Conservation (phyloP, 2,113 vertebrate species). For the Mustelus asterias region DNA sequence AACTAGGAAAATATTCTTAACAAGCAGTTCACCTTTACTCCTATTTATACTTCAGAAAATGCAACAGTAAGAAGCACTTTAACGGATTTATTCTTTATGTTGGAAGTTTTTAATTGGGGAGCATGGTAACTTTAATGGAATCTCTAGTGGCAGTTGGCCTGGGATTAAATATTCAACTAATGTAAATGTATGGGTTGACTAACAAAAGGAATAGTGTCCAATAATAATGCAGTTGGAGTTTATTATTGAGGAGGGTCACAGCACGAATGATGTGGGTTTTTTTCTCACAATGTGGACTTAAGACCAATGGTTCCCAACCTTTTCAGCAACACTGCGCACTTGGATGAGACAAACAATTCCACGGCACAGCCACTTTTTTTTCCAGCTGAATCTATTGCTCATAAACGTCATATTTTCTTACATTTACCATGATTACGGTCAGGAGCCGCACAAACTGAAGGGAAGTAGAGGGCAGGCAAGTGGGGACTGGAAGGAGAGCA, state of each 20-base stretch:
- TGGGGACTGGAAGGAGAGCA: no score
- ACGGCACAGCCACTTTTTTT: no score
- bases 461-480: no score
- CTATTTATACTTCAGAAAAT: background rate
- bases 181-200: background rate
- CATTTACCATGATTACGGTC: no score
- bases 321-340: no score
- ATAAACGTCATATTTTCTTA: no score
- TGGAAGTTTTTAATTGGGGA: background rate
- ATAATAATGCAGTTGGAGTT: background rate
- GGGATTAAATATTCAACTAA: background rate
- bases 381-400: no score
- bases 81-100: background rate
- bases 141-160: background rate
- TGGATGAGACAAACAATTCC: no score
- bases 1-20: background rate
- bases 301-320: background rate
- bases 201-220: conserved; percentile 3
- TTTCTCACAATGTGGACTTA: background rate
- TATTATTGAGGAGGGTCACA: background rate
- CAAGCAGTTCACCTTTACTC: background rate
- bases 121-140: background rate
- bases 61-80: background rate
- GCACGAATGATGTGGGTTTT: background rate
- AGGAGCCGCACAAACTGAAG: no score